Evolutionary conservation across 2,888 invertebrate genomes (phyloP).

Genomic region (Mimachlamys varia): DNA sequence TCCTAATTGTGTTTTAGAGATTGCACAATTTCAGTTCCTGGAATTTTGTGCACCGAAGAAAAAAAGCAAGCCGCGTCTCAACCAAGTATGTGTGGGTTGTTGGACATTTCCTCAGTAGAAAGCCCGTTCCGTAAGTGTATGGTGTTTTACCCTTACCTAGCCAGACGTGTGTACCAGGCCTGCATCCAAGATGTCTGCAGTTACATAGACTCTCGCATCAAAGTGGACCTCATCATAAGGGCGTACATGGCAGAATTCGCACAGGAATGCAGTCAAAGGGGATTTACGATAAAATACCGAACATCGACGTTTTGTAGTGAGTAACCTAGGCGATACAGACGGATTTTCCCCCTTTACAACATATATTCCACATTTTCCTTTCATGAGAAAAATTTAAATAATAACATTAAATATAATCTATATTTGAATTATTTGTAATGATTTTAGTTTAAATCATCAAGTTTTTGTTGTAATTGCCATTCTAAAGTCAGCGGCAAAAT

Average conservation of each 20-base stretch:
- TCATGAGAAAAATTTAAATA: too few species aligned
- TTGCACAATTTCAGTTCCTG: neutral
- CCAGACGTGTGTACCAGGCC: conserved; percentile 36
- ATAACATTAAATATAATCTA: too few species aligned
- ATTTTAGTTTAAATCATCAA: too few species aligned
- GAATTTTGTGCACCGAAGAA: neutral
- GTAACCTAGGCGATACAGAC: neutral
- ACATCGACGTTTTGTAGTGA: neutral
- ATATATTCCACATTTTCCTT: too few species aligned
- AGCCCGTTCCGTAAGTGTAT: conserved; percentile 45
- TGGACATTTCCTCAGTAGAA: neutral
- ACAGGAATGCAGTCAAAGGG: conserved; percentile 45
- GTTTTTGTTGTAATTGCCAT: too few species aligned
- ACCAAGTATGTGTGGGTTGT: conserved; percentile 38
- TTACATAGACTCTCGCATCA: neutral
- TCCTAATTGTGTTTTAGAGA: neutral
- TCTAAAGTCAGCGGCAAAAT: too few species aligned
- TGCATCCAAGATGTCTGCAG: conserved; percentile 44
- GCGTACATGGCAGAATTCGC: conserved; percentile 43
- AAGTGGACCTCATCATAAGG: conserved; percentile 17
- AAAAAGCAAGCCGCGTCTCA: conserved; percentile 24
- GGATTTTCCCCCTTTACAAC: neutral
- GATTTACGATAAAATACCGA: neutral
- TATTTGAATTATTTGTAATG: too few species aligned
- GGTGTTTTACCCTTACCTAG: conserved; percentile 43